Evolutionary conservation across 2,888 invertebrate species (phyloP), one percentile per base, ranked within the genome.

Genomic region (Mimachlamys varia): DNA sequence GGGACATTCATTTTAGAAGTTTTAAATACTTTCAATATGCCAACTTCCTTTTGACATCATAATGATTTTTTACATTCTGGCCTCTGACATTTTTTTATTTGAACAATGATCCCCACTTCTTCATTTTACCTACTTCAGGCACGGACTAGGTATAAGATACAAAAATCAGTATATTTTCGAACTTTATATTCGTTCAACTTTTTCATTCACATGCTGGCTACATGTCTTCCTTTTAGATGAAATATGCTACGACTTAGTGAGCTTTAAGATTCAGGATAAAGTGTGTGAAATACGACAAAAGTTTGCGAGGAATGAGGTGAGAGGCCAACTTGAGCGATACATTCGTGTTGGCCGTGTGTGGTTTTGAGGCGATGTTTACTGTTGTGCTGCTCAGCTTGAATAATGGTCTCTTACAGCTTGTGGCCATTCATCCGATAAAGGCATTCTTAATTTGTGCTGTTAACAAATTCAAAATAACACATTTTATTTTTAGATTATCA

Each of bases 291-390:
- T 95, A 44, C 93, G 91, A 89, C 93, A 93, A 93, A 95, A 95
- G 91, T 95, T 94, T 93, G 92, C 89, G 90, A 94, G 93, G 90
- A 95, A 95, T 91, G 89, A 95, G 95, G 95, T 95, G 94, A 95
- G 94, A 89, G 58, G 53, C 15, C 19, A 33, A 76, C 22, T 10
- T 76, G 17, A 7, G 10, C 27, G 76, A 33, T 33, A 13, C 33
- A 1, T 76, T 5, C 76, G 15, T 27, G 19, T 76, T 27, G 76
- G 76, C 27, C 13, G 15, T 76, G 76, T 76, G 76, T 33, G 10
- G 76, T 76, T 27, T 33, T 27, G 76, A 33, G 27, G 15, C 76
- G 44, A 44, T 44, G 44, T 44, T 44, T 2, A 27, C 62, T 53
- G 53, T 53, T 53, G 62, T 62, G 7, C 10, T n/a, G 22, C 10